A percentile compares a stretch with the other conserved stretches of the same genome.
Evolutionary conservation across 2,113 vertebrate genomes (phyloP).

Genomic region (Rhea americana): DNA sequence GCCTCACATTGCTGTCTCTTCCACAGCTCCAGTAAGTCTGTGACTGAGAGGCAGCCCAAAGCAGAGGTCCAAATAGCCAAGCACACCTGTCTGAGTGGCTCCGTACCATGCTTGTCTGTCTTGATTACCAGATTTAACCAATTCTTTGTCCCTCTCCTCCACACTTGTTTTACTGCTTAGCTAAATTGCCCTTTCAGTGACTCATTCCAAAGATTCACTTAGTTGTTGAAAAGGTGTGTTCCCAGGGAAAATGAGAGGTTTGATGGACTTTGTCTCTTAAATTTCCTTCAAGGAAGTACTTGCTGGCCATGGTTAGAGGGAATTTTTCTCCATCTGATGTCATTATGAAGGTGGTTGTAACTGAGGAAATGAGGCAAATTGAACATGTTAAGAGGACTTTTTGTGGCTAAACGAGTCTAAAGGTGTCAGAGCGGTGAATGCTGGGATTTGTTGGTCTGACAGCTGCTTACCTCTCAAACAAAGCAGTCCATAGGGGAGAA

Average conservation of each 20-base stretch:
- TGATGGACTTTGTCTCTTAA: neutral
- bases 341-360: neutral
- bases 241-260: neutral
- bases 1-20: neutral
- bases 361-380: neutral
- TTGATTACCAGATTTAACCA: neutral
- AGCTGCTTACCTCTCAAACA: neutral
- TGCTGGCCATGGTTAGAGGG: neutral
- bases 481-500: neutral
- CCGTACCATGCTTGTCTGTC: neutral
- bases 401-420: neutral
- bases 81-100: neutral
- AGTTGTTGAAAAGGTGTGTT: neutral
- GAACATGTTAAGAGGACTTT: neutral
- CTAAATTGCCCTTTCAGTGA: neutral
- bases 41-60: neutral
- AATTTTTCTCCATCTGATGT: neutral
- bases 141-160: neutral
- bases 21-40: neutral
- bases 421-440: neutral
- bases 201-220: neutral
- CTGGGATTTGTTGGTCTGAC: neutral
- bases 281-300: neutral
- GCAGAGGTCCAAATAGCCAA: neutral
- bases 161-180: neutral